phyloP scores from a whole-genome alignment of 2,888 invertebrate genomes.

The Coremacera marginata region DNA sequence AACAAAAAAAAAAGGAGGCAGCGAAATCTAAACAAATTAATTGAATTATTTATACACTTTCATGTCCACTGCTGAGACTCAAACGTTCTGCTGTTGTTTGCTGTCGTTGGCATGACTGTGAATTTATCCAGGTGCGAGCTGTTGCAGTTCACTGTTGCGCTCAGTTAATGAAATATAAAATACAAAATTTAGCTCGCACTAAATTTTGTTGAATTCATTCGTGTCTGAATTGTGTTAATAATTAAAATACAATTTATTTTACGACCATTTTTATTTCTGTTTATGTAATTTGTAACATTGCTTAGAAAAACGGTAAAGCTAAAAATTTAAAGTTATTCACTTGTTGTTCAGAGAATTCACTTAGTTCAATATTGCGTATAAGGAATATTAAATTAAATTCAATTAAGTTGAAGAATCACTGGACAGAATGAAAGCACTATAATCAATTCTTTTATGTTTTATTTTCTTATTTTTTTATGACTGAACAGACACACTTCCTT shows the following conservation, averaged over 20 bases:
- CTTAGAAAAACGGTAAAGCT: neutral
- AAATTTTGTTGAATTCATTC: conserved; percentile 42
- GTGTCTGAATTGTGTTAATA: conserved; percentile 43
- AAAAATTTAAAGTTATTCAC: too few relatives aligned
- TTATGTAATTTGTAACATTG: neutral
- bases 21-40: conserved; percentile 56
- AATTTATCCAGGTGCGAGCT: neutral
- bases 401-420: too few relatives aligned
- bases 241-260: conserved; percentile 58
- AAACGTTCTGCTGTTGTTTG: neutral
- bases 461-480: too few relatives aligned
- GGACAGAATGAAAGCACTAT: too few relatives aligned
- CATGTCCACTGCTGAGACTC: conserved; percentile 21
- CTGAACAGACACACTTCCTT: too few relatives aligned
- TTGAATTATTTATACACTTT: conserved; percentile 45
- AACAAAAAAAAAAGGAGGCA: too few relatives aligned
- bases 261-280: neutral
- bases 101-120: conserved; percentile 13
- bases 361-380: neutral
- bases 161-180: conserved; percentile 31
- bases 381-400: neutral
- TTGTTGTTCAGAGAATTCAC: too few relatives aligned
- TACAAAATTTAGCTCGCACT: conserved; percentile 52
- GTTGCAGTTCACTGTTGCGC: neutral
- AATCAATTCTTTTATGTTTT: too few relatives aligned